Conservation (phyloP, 2,797 vertebrate species). For the Apogon hyalosoma region DNA sequence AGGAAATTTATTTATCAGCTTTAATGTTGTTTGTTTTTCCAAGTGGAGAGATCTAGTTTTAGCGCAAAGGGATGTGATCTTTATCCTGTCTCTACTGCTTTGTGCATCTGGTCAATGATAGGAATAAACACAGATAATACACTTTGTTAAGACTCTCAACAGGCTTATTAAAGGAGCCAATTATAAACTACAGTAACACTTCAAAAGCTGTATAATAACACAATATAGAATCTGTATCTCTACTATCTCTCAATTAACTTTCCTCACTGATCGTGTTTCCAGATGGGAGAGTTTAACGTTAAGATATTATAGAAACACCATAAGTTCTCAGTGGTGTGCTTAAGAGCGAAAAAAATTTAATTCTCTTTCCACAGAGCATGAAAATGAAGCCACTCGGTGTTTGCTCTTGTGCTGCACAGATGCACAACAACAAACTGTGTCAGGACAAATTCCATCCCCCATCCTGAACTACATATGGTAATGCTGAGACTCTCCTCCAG, state of each 20-base stretch:
- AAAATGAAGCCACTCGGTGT: constrained; percentile 40
- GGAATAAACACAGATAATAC: constrained; percentile 35
- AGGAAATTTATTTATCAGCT: too few relatives aligned
- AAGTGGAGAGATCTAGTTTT: too few relatives aligned
- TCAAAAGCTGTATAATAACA: constrained; percentile 9
- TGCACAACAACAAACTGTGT: constrained; percentile 55
- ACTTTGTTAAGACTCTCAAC: constrained; percentile 18
- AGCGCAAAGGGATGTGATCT: not conserved
- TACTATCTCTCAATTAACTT: not conserved
- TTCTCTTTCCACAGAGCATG: constrained; percentile 5
- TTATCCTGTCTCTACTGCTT: constrained; percentile 6
- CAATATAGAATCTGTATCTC: not conserved
- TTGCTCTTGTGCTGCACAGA: constrained; percentile 34
- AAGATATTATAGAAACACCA: constrained; percentile 5
- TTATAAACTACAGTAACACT: constrained; percentile 48
- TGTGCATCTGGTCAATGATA: constrained; percentile 30
- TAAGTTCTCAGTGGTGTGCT: constrained; percentile 17
- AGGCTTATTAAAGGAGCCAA: constrained; percentile 39
- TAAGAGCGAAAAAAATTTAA: not conserved
- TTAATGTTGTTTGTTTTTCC: too few relatives aligned
- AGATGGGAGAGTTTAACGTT: constrained; percentile 3
- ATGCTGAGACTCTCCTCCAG: constrained; percentile 8
- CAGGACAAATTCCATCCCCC: constrained; percentile 38
- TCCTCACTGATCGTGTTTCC: constrained; percentile 4
- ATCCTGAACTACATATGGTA: constrained; percentile 43